Percentiles rank a stretch among this genome's conserved stretches.
These are phyloP conservation scores for Mamestra configurata DNA, from an alignment of 1,140 invertebrate genomes.

Conservation along the genomic window DNA sequence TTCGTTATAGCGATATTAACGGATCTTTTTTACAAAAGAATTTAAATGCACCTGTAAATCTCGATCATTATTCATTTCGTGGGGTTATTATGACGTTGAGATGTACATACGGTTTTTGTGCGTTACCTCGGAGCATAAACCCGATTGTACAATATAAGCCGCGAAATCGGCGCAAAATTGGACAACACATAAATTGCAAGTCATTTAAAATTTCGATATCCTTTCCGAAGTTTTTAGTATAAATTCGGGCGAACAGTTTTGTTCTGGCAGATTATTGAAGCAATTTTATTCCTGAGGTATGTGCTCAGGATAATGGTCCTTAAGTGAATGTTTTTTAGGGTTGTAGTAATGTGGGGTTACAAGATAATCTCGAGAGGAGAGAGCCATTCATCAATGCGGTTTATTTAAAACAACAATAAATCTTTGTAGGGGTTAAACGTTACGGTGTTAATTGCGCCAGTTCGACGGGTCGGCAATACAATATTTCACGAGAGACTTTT, in stretches of 20 bases:
- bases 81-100: conserved; percentile 74
- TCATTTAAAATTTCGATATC: conserved; percentile 65
- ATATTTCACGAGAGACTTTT: conserved; percentile 58
- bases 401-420: conserved; percentile 73
- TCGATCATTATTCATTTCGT: conserved; percentile 74
- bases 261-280: conserved; percentile 34
- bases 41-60: conserved; percentile 73
- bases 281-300: conserved; percentile 41
- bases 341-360: conserved; percentile 32
- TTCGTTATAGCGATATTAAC: conserved; percentile 64
- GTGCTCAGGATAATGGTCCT: conserved; percentile 36
- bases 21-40: conserved; percentile 64
- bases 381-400: conserved; percentile 64
- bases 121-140: conserved; percentile 53
- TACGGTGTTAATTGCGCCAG: conserved; percentile 67
- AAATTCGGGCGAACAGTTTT: conserved; percentile 33
- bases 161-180: conserved; percentile 81
- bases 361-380: conserved; percentile 55
- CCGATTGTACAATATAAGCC: conserved; percentile 58
- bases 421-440: conserved; percentile 67
- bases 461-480: conserved; percentile 55
- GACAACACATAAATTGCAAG: conserved; percentile 74
- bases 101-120: conserved; percentile 65
- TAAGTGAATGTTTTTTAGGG: conserved; percentile 44
- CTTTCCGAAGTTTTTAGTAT: conserved; percentile 44